Evolutionary conservation across 2,113 vertebrate species (phyloP).

Genomic region (Euleptes europaea): DNA sequence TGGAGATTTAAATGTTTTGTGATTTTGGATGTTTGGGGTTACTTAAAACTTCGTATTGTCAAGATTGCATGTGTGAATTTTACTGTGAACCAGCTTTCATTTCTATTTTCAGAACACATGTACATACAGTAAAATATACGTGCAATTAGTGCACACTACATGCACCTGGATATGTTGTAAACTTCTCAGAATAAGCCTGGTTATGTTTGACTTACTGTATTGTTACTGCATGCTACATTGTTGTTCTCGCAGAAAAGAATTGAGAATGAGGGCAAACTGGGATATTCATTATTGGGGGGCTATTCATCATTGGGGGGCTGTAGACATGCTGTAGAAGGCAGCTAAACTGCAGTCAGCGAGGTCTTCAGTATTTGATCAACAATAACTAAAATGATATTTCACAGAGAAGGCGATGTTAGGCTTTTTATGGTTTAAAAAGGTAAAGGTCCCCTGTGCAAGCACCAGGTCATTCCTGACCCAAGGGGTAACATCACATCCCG

Average conservation of each 20-base stretch:
- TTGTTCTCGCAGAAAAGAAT: neutral
- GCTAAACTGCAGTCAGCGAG: neutral
- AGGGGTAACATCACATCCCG: no score
- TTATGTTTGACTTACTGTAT: neutral
- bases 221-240: neutral
- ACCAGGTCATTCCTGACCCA: no score
- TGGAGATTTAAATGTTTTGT: neutral
- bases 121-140: neutral
- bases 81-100: neutral
- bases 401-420: neutral
- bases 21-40: neutral
- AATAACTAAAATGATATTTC: neutral
- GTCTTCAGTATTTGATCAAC: neutral
- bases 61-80: neutral
- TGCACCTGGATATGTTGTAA: neutral
- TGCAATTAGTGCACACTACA: neutral
- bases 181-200: neutral
- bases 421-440: neutral
- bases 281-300: neutral
- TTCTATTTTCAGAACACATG: neutral
- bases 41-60: neutral
- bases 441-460: no score
- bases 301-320: neutral
- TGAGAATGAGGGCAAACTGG: neutral
- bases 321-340: neutral